phyloP scores from a whole-genome alignment of 2,888 invertebrate species.

The Ceratothoa steindachneri region DNA sequence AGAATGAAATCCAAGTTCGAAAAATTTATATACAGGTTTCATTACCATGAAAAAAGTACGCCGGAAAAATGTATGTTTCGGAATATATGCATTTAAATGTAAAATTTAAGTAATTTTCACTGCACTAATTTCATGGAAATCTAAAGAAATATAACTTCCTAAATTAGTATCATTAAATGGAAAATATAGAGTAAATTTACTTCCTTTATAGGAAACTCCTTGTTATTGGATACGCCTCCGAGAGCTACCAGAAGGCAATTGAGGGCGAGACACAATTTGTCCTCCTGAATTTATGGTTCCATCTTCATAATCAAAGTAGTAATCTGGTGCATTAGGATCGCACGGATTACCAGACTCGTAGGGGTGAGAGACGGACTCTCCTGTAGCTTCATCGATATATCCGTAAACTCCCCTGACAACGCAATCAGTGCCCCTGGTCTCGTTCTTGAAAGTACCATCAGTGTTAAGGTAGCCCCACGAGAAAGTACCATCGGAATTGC shows the following conservation, averaged over 20 bases:
- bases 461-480: constrained; percentile 86
- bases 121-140: no score
- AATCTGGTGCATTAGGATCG: constrained; percentile 34
- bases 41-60: no score
- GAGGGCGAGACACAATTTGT: neutral
- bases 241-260: neutral
- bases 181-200: no score
- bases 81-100: no score
- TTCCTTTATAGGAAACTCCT: no score
- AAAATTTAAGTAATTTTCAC: no score
- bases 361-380: constrained; percentile 72
- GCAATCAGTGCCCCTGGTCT: constrained; percentile 73
- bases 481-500: constrained; percentile 75
- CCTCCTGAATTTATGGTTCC: neutral
- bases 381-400: constrained; percentile 73
- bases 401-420: constrained; percentile 75
- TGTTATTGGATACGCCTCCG: neutral
- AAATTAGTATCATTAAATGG: no score
- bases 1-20: no score
- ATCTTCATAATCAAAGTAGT: neutral
- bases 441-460: constrained; percentile 80
- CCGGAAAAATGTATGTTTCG: no score
- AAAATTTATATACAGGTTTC: no score
- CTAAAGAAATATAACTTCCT: no score
- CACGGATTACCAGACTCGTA: constrained; percentile 76